phyloP scores from a whole-genome alignment of 2,888 invertebrate genomes.

The Cremastinae sp. region DNA sequence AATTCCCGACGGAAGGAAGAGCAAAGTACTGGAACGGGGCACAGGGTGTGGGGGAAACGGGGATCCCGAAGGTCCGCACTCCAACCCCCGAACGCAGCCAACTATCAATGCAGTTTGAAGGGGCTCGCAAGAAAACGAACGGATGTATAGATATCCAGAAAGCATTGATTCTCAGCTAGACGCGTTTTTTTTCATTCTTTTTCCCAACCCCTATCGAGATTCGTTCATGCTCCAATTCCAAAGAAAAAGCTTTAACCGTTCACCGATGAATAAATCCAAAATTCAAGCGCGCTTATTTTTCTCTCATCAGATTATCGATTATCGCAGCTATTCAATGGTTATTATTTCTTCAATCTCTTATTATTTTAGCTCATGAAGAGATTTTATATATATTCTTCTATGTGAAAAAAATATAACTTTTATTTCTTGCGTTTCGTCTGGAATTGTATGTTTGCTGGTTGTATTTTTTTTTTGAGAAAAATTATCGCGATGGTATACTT shows the following conservation, averaged over 20 bases:
- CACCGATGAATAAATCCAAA: constrained; percentile 45
- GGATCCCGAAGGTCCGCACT: constrained; percentile 49
- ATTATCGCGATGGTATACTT: too few species aligned
- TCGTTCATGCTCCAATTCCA: constrained; percentile 56
- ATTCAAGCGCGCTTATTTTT: constrained; percentile 14
- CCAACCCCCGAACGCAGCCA: constrained; percentile 23
- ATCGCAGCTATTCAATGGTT: constrained; percentile 13
- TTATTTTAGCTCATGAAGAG: not conserved
- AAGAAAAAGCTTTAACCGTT: constrained; percentile 34
- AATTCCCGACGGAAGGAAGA: constrained; percentile 49
- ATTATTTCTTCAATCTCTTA: constrained; percentile 4
- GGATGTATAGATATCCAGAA: constrained; percentile 49
- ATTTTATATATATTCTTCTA: too few species aligned
- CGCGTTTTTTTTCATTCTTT: constrained; percentile 12
- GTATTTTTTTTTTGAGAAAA: too few species aligned
- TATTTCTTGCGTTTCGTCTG: too few species aligned
- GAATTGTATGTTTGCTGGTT: too few species aligned
- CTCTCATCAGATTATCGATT: constrained; percentile 15
- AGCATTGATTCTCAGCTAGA: constrained; percentile 42
- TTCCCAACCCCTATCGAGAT: constrained; percentile 48
- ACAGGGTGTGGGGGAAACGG: constrained; percentile 42
- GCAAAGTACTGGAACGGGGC: constrained; percentile 30
- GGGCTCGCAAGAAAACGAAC: constrained; percentile 39
- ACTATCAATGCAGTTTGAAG: constrained; percentile 50
- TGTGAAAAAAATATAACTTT: too few species aligned